Conservation (phyloP, 2,113 vertebrate genomes). For the Acrocephalus arundinaceus region DNA sequence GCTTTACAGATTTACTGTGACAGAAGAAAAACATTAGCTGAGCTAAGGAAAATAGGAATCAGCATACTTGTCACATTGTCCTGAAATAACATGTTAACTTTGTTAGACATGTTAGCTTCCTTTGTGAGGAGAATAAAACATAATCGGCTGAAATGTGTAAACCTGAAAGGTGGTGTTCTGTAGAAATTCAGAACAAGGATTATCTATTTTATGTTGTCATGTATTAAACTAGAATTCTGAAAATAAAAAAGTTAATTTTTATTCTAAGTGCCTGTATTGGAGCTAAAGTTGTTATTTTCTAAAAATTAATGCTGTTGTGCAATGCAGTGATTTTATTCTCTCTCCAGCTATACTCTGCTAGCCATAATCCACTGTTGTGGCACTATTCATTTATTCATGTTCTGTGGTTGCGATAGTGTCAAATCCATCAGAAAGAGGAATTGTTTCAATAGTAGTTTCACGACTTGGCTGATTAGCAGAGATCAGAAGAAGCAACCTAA, state of each 20-base stretch:
- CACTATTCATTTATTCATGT: constrained; percentile 55
- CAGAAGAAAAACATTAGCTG: constrained; percentile 30
- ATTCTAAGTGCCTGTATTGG: constrained; percentile 5
- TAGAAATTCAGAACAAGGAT: background rate
- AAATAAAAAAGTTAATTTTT: background rate
- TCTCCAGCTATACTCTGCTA: background rate
- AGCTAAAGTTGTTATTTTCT: constrained; percentile 52
- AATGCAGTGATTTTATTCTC: constrained; percentile 43
- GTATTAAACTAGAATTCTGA: background rate
- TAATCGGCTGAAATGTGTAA: background rate
- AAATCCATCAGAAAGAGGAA: constrained; percentile 73
- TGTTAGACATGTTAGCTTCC: background rate
- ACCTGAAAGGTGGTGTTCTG: background rate
- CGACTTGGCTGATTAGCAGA: constrained; percentile 74
- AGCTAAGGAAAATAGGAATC: constrained; percentile 27
- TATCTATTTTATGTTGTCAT: background rate
- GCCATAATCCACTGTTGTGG: background rate
- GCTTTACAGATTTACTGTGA: constrained; percentile 19
- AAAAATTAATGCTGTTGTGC: constrained; percentile 28
- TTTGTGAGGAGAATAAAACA: background rate
- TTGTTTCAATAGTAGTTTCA: constrained; percentile 70
- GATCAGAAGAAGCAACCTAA: constrained; percentile 70
- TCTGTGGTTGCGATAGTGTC: constrained; percentile 67
- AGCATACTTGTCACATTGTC: background rate
- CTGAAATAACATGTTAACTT: constrained; percentile 17